Base-by-base conservation (phyloP, 1,140 invertebrate genomes). In the Eubasilissa regina region DNA sequence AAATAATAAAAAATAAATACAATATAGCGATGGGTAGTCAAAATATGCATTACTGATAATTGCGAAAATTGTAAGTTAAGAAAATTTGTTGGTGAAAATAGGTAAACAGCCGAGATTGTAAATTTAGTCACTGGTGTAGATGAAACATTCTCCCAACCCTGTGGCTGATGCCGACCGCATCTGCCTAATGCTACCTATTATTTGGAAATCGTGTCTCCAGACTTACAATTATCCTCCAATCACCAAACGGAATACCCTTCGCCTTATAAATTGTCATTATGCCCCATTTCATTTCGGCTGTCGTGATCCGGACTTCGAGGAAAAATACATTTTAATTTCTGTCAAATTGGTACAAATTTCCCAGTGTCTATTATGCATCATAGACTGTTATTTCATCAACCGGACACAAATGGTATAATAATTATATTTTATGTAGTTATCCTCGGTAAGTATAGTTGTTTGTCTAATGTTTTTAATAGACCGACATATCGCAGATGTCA, bases 211-310 rank as follows among this genome's bases (percentile, higher is more conserved):
- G 66, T 70, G 66, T 70, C 66, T 70, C 66, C 47, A 19, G 47
- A 19, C 44, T 70, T 19, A 70, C 66, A 70, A 70, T 70, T 70
- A 70, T 25, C 66, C 47, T 45, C 17, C 66, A 25, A 48, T 51
- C 47, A 66, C 44, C 62, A 66, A 66, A 66, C 62, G 13, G 15
- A 66, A 66, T 66, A 66, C 66, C 47, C 45, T 70, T 13, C 21
- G 66, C 35, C 45, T 21, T 68, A 7, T 70, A 70, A 70, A 70
- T 53, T 70, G 66, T 70, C 66, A 70, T 70, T 70, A 70, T 51
- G 66, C 17, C 48, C 66, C 66, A 70, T 70, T 70, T 70, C 45
- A 70, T 70, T 70, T 45, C 19, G 45, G 44, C 25, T n/a, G 17
- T 70, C 66, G 66, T 70, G 66, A 70, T 70, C 66, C 12, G 19